A percentile compares a stretch with the other conserved stretches of the same genome.
Conservation (phyloP, 2,113 vertebrate species). For the Austrofundulus limnaeus region DNA sequence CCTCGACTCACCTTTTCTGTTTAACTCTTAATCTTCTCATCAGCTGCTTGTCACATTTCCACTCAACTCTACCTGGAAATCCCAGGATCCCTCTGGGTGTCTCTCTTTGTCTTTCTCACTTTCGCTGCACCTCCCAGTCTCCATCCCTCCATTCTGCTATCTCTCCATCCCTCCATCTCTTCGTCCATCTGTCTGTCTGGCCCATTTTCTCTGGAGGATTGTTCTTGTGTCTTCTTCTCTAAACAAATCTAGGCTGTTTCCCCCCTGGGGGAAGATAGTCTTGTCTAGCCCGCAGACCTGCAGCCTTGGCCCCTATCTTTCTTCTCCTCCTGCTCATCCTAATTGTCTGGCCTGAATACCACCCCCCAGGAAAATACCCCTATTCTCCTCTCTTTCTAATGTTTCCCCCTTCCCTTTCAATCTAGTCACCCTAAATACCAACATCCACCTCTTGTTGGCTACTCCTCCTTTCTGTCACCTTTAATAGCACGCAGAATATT, state of each 20-base stretch:
- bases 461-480: constrained; percentile 31
- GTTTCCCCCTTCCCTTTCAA: constrained; percentile 9
- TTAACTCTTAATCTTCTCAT: constrained; percentile 34
- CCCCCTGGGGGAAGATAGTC: constrained; percentile 71
- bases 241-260: constrained; percentile 64
- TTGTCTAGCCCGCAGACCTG: constrained; percentile 75
- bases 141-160: constrained; percentile 8
- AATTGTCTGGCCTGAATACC: constrained; percentile 45
- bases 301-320: constrained; percentile 44
- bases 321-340: constrained; percentile 35
- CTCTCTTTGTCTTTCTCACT: constrained; percentile 47
- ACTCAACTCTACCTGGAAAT: constrained; percentile 47
- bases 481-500: constrained; percentile 8
- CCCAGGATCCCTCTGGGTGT: constrained; percentile 17
- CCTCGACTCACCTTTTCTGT: constrained; percentile 13
- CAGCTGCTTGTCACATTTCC: constrained; percentile 21
- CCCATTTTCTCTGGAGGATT: constrained; percentile 64
- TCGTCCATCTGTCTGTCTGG: constrained; percentile 62
- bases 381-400: constrained; percentile 39
- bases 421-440: constrained; percentile 34
- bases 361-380: constrained; percentile 37
- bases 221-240: constrained; percentile 66
- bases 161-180: constrained; percentile 34
- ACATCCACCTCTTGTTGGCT: constrained; percentile 20
- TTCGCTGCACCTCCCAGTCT: constrained; percentile 10